Evolutionary conservation across 2,888 invertebrate genomes (phyloP).

Genomic region (Philhelius pedissequus): DNA sequence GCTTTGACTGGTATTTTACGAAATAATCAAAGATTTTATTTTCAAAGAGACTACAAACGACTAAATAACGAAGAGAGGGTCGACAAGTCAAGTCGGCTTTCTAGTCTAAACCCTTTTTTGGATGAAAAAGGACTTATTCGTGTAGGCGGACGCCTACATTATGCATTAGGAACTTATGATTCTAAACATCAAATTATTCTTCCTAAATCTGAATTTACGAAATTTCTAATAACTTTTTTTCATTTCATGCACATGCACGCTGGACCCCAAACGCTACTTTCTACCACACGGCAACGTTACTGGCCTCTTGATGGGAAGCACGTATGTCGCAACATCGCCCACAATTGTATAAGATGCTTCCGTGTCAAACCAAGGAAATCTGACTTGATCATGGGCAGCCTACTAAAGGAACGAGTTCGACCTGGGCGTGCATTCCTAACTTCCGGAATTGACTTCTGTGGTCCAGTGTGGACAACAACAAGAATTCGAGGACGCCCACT

Average conservation of each 20-base stretch:
- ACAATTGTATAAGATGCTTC: slow-evolving; percentile 26
- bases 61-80: background rate
- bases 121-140: too few relatives aligned
- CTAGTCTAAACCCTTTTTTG: background rate
- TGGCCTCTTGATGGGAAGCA: slow-evolving; percentile 26
- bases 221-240: slow-evolving; percentile 20
- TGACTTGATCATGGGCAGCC: background rate
- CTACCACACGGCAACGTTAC: slow-evolving; percentile 34
- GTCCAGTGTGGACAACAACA: background rate
- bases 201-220: slow-evolving; percentile 9
- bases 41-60: background rate
- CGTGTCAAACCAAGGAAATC: slow-evolving; percentile 7
- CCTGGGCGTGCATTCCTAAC: background rate
- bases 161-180: background rate
- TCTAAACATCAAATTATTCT: background rate
- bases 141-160: too few relatives aligned
- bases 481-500: background rate
- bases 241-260: slow-evolving; percentile 29
- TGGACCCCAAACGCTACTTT: slow-evolving; percentile 23
- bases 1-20: background rate
- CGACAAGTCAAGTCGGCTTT: background rate
- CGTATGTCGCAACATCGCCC: slow-evolving; percentile 1
- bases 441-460: slow-evolving; percentile 5
- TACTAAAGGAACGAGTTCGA: background rate
- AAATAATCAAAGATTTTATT: background rate